A percentile compares a stretch with the other conserved stretches of the same genome.
phyloP scores from a whole-genome alignment of 2,888 invertebrate species.

The Meghimatium bilineatum region DNA sequence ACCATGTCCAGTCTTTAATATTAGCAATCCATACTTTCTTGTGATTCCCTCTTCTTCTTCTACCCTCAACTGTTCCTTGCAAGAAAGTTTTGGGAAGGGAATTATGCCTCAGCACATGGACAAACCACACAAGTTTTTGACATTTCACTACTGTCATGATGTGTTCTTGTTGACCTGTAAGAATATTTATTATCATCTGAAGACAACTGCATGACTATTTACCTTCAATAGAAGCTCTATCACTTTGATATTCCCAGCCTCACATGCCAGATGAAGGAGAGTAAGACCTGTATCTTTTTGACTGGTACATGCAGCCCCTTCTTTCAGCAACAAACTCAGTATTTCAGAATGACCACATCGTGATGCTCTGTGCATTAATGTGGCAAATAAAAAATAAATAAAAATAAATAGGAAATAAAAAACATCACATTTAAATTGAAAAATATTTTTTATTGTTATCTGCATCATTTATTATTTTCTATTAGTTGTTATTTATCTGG shows the following conservation, averaged over 20 bases:
- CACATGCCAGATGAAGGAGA: conserved; percentile 86
- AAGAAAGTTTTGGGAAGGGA: too few species aligned
- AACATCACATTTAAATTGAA: not conserved
- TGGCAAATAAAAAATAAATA: not conserved
- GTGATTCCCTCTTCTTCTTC: too few species aligned
- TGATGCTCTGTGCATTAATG: conserved; percentile 22
- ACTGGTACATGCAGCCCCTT: conserved; percentile 54
- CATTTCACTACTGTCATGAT: too few species aligned
- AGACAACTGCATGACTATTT: not conserved
- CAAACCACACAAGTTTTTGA: too few species aligned
- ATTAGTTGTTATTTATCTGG: not conserved
- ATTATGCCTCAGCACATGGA: too few species aligned
- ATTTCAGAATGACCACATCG: conserved; percentile 57
- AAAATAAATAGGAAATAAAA: not conserved
- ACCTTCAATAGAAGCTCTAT: conserved; percentile 86
- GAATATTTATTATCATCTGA: too few species aligned
- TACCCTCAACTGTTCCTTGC: too few species aligned
- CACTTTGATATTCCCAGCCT: conserved; percentile 87
- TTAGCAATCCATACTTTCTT: too few species aligned
- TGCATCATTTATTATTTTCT: not conserved
- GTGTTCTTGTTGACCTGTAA: too few species aligned
- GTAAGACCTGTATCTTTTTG: conserved; percentile 55
- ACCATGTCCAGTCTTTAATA: too few species aligned
- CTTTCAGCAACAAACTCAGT: conserved; percentile 56
- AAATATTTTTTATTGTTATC: not conserved